Conservation (phyloP, 2,113 vertebrate genomes). For the Antechinus stuartii region DNA sequence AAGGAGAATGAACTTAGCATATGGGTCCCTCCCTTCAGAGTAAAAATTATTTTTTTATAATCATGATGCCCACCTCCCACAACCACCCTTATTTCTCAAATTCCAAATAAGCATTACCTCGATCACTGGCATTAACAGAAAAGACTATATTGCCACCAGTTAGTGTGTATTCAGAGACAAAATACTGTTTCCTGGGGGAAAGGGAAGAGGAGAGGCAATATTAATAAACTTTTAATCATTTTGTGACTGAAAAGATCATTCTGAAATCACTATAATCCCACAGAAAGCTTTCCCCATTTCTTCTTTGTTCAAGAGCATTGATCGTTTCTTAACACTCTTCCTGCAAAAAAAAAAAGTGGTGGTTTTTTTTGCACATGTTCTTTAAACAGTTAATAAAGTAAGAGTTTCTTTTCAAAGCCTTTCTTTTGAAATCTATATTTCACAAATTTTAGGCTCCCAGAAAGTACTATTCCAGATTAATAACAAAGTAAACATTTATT, state of each 20-base stretch:
- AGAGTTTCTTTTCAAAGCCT: too few species aligned
- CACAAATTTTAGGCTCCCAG: conserved; percentile 22
- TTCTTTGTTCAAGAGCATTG: background rate
- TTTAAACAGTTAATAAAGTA: too few species aligned
- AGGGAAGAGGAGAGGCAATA: background rate
- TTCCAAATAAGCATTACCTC: conserved; percentile 85
- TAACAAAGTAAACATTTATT: background rate
- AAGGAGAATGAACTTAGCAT: background rate
- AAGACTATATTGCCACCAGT: conserved; percentile 91
- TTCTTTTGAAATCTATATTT: background rate
- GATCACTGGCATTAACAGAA: conserved; percentile 84
- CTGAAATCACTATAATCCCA: background rate
- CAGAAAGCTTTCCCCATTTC: background rate
- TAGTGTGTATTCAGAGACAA: conserved; percentile 94
- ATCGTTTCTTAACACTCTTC: background rate
- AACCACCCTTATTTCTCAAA: background rate
- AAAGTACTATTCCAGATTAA: background rate
- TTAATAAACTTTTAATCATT: background rate
- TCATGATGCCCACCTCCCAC: background rate
- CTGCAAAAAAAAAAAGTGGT: background rate
- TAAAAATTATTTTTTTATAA: background rate
- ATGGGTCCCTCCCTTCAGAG: background rate
- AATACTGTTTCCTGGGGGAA: conserved; percentile 88
- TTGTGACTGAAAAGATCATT: background rate
- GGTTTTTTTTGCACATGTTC: background rate